Percentiles rank a stretch among this genome's conserved stretches.
Conservation (phyloP, 1,140 invertebrate genomes). For the Zaprionus africanus region DNA sequence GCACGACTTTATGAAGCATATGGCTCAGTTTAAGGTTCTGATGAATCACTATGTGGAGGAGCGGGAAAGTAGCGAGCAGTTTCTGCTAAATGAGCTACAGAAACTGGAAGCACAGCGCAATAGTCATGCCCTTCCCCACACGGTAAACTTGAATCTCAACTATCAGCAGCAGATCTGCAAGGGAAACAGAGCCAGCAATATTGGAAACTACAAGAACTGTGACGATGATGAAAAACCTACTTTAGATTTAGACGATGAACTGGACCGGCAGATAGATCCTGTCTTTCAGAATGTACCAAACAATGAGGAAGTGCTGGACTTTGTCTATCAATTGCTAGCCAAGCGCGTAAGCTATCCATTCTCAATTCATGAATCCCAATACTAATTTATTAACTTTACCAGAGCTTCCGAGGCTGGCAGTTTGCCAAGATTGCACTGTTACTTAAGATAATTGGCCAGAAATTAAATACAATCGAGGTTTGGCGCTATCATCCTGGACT, state of each 20-base stretch:
- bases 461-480: constrained; percentile 76
- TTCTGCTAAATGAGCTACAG: constrained; percentile 62
- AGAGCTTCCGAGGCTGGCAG: constrained; percentile 79
- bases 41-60: constrained; percentile 71
- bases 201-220: constrained; percentile 76
- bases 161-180: constrained; percentile 76
- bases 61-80: constrained; percentile 68
- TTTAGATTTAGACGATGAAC: constrained; percentile 55
- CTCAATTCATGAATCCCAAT: background rate
- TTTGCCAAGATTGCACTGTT: constrained; percentile 77
- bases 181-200: constrained; percentile 77
- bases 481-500: constrained; percentile 81
- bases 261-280: constrained; percentile 70
- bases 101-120: constrained; percentile 66
- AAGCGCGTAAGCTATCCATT: constrained; percentile 50
- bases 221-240: constrained; percentile 66
- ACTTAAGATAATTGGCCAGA: constrained; percentile 74
- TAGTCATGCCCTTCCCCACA: constrained; percentile 57
- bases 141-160: constrained; percentile 63
- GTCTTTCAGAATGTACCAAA: constrained; percentile 80
- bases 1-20: constrained; percentile 59
- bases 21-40: constrained; percentile 58
- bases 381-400: background rate
- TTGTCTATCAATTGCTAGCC: constrained; percentile 69
- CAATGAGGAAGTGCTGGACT: constrained; percentile 65